Evolutionary conservation across 2,113 vertebrate species (phyloP), one percentile per base, ranked within the genome.

Genomic region (Eupsittula cactorum): DNA sequence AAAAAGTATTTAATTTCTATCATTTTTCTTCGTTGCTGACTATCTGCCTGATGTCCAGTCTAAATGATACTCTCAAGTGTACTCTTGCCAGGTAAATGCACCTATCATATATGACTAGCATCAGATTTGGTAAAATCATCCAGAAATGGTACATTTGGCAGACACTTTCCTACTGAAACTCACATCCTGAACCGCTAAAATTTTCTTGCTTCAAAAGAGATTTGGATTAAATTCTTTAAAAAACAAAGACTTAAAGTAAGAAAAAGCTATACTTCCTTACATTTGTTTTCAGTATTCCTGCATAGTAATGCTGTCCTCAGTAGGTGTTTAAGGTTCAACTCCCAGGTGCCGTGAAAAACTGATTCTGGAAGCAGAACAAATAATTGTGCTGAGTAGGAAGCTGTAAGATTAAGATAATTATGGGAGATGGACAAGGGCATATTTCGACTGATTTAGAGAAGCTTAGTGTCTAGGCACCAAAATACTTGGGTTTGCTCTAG

Each of bases 51-150:
- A 47, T 77, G 46, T 52, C 74, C 89, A 57, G 47, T 86, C 67
- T 76, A 95, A 97, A 96, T 97, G 97, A 95, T 98, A 98, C 98
- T 98, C 98, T 98, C 98, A 98, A 98, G 97, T 98, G 97, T 82
- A 97, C 95, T 95, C 86, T 95, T 41, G 65, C n/a, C 47, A 60
- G 46, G 65, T 82, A 84, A 75, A 90, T 2, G 1, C 17, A 81
- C 35, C 33, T 35, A 55, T 80, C 21, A 9, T 35, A 2, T 88
- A 57, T 21, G 24, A 12, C 31, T 68, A 67, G 7, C 63, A 47
- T 71, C 47, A 86, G 25, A 14, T 49, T 79, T 76, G 23, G 49
- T 78, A 50, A 53, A 44, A 33, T 70, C 25, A 60, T 74, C 29
- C 31, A 82, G 46, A 95, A 91, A 41, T 31, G 0, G 21, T 67